Base-by-base conservation (phyloP, 1,140 invertebrate genomes). In the Drosophila aff. region DNA sequence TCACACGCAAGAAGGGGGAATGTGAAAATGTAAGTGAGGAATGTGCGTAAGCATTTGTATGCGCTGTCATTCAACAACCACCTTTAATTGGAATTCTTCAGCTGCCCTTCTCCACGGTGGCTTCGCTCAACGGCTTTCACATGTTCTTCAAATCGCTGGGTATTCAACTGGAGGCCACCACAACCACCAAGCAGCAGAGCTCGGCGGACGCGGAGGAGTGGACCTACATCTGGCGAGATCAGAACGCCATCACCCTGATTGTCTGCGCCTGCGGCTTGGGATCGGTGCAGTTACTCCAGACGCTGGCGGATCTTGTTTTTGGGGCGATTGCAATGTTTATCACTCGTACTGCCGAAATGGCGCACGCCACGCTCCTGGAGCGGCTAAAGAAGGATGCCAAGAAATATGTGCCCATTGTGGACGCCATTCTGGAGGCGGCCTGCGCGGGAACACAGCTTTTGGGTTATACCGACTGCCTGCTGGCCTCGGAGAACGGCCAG, bases 81-180 rank as follows among this genome's bases (percentile, higher is more conserved):
- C 8, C 31, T 6, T 6, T 3, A 16, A 38, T 23, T 40, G 7
- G 4, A 0, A 13, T n/a, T 9, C 4, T 36, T 8, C 33, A 97
- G 96, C 93, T 97, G 67, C 95, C 96, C 8, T 97, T 97, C 93
- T 96, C 96, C 26, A 95, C 96, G 55, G 95, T 97, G 65, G 96
- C 96, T n/a, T 96, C 96, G 3, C 83, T 97, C 23, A 97, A 97
- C 94, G 96, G 96, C 8, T 95, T 97, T n/a, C 96, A 97, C 76
- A 96, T 97, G 95, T 97, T 97, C 93, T 94, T 96, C 2, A 96
- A 96, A 86, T 95, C 95, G 4, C 95, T 96, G 61, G 94, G 95
- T 43, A 94, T 96, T 43, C 93, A 95, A 77, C 89, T 97, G 8
- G 87, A 96, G 40, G 94, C 94, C 26, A 96, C 96, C 0, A 92